A percentile compares a stretch with the other conserved stretches of the same genome.
phyloP scores from a whole-genome alignment of 2,797 vertebrate genomes.

The Acrocephalus scirpaceus region DNA sequence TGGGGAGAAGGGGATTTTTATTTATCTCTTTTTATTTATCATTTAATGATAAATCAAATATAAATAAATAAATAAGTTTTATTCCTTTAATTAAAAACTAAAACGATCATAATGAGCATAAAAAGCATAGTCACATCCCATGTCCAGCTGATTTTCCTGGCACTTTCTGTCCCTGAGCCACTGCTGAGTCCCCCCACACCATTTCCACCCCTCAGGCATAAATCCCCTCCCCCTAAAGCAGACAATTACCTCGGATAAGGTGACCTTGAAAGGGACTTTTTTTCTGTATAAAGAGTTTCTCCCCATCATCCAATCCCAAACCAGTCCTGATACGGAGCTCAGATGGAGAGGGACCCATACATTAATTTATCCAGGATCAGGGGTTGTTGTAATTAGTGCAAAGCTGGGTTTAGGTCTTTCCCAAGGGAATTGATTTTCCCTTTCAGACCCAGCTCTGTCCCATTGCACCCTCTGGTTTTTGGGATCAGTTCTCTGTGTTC shows the following conservation, averaged over 20 bases:
- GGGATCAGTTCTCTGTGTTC: neutral
- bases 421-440: neutral
- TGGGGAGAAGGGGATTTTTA: neutral
- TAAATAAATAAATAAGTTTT: neutral
- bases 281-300: neutral
- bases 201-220: neutral
- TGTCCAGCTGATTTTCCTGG: neutral
- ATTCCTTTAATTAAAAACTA: neutral
- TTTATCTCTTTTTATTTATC: neutral
- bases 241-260: neutral
- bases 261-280: neutral
- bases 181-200: neutral
- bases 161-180: neutral
- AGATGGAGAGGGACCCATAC: neutral
- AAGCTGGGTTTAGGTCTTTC: neutral
- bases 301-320: neutral
- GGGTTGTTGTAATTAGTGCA: neutral
- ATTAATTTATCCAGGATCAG: neutral
- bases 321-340: neutral
- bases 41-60: neutral
- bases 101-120: neutral
- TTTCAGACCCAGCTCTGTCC: neutral
- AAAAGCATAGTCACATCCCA: neutral
- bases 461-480: neutral
- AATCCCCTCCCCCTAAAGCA: neutral